Base-by-base conservation (phyloP, 2,888 invertebrate species). In the Mythimna vitellina region DNA sequence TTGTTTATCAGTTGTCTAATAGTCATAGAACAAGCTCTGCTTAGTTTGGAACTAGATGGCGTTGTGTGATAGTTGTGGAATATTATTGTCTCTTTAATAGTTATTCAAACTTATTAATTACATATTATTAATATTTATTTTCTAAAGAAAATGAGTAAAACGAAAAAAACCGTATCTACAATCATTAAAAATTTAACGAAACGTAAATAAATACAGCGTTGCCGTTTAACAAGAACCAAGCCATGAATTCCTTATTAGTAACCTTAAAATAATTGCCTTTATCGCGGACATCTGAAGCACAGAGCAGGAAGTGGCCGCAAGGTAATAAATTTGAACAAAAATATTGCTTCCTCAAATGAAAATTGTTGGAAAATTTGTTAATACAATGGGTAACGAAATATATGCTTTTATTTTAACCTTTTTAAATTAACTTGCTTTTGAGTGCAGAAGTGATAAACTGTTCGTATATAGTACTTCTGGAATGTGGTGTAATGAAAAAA, bases 301-400 rank as follows among this genome's bases (percentile, higher is more conserved):
- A 35, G 64, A 57, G 49, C 46, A 62, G 65, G 65, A 65, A 67
- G 49, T 32, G 46, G 61, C 71, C 76, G 35, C 61, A 25, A 14
- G 42, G 65, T 53, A 61, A 82, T 88, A 88, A 87, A 88, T 88
- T 77, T 82, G 60, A 51, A 78, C 81, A 76, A 86, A 87, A 87
- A 87, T 84, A 87, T 86, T 76, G 82, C 82, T 80, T 80, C 69
- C 69, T 64, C 70, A 83, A 87, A 85, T 81, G 73, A 85, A 88
- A 86, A 83, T 86, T 80, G 78, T 79, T 78, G 80, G 73, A 76
- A 81, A 81, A 83, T 79, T 79, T 61, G 70, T 75, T 70, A 83
- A 72, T 81, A 70, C 69, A 69, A 69, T 64, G 68, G 68, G 42
- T 63, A 62, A 80, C 73, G 66, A 70, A 67, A 73, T 76, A 65